Evolutionary conservation across 2,797 vertebrate species (phyloP).

Genomic region (Heliangelus exortis): DNA sequence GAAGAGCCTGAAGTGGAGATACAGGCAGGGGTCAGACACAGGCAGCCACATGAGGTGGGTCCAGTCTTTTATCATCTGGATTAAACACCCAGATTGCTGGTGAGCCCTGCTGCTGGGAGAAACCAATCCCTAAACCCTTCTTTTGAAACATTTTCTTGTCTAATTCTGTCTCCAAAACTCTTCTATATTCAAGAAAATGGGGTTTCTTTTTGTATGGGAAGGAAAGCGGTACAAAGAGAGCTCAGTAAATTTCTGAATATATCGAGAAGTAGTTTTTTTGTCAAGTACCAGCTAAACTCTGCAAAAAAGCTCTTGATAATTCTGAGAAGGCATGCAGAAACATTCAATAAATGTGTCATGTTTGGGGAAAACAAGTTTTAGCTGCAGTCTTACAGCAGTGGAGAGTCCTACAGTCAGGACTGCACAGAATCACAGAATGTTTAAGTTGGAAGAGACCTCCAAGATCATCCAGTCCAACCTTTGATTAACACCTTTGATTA

Average conservation of each 20-base stretch:
- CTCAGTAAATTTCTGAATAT: neutral
- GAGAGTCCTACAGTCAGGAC: neutral
- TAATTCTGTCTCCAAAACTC: neutral
- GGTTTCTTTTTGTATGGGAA: neutral
- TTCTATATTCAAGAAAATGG: neutral
- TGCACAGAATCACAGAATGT: too few relatives aligned
- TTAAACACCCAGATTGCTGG: neutral
- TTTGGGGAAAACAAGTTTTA: neutral
- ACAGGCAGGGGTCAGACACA: neutral
- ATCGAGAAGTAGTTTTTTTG: neutral
- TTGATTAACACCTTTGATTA: too few relatives aligned
- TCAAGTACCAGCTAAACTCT: neutral
- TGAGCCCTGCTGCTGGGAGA: rapidly evolving
- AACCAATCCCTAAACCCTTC: rapidly evolving
- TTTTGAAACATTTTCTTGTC: neutral
- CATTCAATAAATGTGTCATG: neutral
- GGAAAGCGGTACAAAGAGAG: neutral
- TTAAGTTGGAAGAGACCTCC: too few relatives aligned
- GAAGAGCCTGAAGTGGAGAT: neutral
- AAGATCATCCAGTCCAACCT: too few relatives aligned
- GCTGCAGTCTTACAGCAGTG: rapidly evolving
- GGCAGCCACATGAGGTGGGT: rapidly evolving
- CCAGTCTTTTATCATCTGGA: rapidly evolving
- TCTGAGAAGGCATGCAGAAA: neutral
- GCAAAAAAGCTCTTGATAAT: neutral